Base-by-base conservation (phyloP, 2,888 invertebrate species). In the Gryllus longicercus region DNA sequence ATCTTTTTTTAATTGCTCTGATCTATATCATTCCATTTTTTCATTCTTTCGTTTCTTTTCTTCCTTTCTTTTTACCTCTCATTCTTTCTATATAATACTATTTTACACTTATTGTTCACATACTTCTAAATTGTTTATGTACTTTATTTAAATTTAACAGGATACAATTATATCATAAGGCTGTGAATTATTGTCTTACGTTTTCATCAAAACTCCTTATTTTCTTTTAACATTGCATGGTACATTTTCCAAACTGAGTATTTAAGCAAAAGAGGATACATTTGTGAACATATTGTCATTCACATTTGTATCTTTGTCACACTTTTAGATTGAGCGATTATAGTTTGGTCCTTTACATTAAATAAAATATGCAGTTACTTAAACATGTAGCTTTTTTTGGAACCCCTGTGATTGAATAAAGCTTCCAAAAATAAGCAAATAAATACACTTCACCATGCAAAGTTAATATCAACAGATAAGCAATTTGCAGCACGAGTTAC, bases 141-240 rank as follows among this genome's bases (percentile, higher is more conserved):
- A 74, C 78, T n/a, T 76, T 38, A 18, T 18, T 76, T 38, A 18
- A 10, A 38, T 5, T 38, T 38, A 76, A 76, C 49, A 76, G 25
- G 76, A 38, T 38, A 14, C 76, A 38, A 76, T 38, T 76, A 81
- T 77, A 63, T 79, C 49, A 79, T 83, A 83, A 83, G 83, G 83
- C 83, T 83, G 74, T 81, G 78, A 81, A 83, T 83, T 83, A 83
- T 83, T 83, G 83, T 83, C 83, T 81, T 82, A 81, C 81, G 83
- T 83, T 83, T 76, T 79, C 77, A 18, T 78, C 75, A 78, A 51
- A 25, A 78, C 78, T 77, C 77, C 79, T 78, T 77, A 79, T 75
- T 79, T 74, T 80, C 63, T 4, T 2, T 77, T 38, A 18, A 50
- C 77, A 14, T 49, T 21, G n/a, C 63, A 63, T 63, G 63, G 63